Evolutionary conservation across 2,113 vertebrate genomes (phyloP), one percentile per base, ranked within the genome.

Genomic region (Rhynchomys soricoides): DNA sequence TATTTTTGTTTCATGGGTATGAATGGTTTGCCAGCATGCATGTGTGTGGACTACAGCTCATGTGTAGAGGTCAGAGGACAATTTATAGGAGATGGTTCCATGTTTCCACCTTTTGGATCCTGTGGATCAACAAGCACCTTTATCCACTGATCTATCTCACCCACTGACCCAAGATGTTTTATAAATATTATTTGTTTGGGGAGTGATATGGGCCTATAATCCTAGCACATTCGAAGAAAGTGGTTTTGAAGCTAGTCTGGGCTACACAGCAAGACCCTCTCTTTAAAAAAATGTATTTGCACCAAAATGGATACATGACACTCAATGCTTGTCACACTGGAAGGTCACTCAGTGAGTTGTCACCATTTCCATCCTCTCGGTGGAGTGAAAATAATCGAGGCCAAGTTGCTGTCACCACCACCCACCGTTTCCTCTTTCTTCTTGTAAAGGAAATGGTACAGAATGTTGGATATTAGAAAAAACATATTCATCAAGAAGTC

Each of bases 361-460:
- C 64, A 62, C 92, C 93, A 48, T 85, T 92, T 95, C 92, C 95
- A 95, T 34, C 96, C 94, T 95, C 68, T n/a, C 4, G 37, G 57
- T 66, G 45, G 94, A 88, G 55, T 48, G 19, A 71, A 19, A 50
- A 64, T 87, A 66, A 87, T 66, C 77, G 89, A 94, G 89, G 95
- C 93, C 89, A 90, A 26, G 52, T 24, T 89, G 92, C 86, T 85
- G 3, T 29, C 48, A 40, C 64, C n/a, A 37, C 37, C 66, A 10
- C 90, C 96, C 90, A 95, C 95, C 31, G 4, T 94, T 96, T 95
- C 97, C 95, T 75, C 90, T 96, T 88, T 78, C 70, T 50, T 74
- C 59, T 40, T 74, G 11, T 12, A 83, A 79, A 97, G 94, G 96
- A 96, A 97, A 91, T 26, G 10, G 29, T 73, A 93, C 62, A 93